Conservation (phyloP, 1,140 invertebrate genomes). For the Protaetia brevitarsis region DNA sequence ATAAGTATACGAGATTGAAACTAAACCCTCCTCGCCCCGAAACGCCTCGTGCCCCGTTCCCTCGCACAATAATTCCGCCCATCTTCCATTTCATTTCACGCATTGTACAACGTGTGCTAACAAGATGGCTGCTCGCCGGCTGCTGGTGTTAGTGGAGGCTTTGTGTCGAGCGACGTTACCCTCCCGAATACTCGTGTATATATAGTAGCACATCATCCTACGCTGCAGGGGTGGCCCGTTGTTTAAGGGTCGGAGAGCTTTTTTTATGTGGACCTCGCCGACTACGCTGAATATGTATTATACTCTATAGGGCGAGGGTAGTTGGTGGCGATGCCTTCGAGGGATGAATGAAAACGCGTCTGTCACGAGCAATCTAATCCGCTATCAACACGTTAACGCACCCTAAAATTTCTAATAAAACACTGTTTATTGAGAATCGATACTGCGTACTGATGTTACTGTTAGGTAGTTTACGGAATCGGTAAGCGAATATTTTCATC, state of each 20-base stretch:
- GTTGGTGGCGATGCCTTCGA: background rate
- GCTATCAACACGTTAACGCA: constrained; percentile 37
- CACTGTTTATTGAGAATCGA: constrained; percentile 27
- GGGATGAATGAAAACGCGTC: constrained; percentile 36
- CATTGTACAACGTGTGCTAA: constrained; percentile 19
- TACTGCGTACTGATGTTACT: constrained; percentile 1
- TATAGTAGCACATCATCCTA: background rate
- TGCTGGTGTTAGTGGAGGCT: background rate
- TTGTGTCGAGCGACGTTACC: constrained; percentile 1
- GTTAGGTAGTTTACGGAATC: background rate
- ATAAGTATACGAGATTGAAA: constrained; percentile 21
- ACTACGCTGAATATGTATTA: background rate
- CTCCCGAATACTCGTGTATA: background rate
- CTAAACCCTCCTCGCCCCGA: background rate
- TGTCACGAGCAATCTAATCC: constrained; percentile 39
- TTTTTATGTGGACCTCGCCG: background rate
- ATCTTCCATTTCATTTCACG: constrained; percentile 23
- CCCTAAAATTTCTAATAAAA: constrained; percentile 36
- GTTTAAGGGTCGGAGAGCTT: background rate
- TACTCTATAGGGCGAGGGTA: background rate
- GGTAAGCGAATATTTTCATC: background rate
- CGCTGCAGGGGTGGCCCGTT: background rate
- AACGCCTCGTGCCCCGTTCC: background rate
- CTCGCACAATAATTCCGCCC: constrained; percentile 20
- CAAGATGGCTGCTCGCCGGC: constrained; percentile 18